These are phyloP conservation scores for Drosophila ogumai DNA, from an alignment of 1,140 invertebrate species.

Conservation along the genomic window DNA sequence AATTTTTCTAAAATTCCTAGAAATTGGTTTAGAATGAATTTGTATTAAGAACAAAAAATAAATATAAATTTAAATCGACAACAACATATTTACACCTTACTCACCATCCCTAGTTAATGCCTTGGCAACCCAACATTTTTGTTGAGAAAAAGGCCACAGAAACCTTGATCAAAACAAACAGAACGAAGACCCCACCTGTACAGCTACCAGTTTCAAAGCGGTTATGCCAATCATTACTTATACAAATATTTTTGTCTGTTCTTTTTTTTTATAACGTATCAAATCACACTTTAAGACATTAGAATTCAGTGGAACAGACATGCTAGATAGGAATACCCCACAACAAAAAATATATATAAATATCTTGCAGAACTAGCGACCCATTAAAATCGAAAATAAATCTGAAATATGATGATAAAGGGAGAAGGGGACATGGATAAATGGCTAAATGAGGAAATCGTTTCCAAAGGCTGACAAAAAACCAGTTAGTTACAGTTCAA, in stretches of 20 bases:
- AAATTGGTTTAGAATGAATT: no score
- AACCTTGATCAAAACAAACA: constrained; percentile 58
- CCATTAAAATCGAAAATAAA: constrained; percentile 49
- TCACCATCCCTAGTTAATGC: constrained; percentile 4
- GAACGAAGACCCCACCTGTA: constrained; percentile 43
- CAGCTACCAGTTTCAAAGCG: constrained; percentile 61
- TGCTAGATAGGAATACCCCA: constrained; percentile 33
- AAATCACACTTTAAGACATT: constrained; percentile 30
- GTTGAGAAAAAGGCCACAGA: constrained; percentile 19
- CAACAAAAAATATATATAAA: constrained; percentile 16
- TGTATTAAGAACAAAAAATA: no score
- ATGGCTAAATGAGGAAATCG: constrained; percentile 36
- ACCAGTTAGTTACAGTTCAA: constrained; percentile 47
- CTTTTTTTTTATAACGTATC: constrained; percentile 36
- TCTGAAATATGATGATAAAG: constrained; percentile 37
- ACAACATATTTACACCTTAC: neutral
- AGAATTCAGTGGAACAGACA: constrained; percentile 59
- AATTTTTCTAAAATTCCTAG: neutral
- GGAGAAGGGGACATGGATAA: constrained; percentile 27
- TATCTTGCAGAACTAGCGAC: constrained; percentile 46
- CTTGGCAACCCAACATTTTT: constrained; percentile 45
- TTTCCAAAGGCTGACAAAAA: constrained; percentile 2
- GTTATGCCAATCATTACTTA: constrained; percentile 56
- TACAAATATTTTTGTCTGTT: constrained; percentile 21
- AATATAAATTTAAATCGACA: neutral